Evolutionary conservation across 2,888 invertebrate species (phyloP).

Genomic region (Zhuqinia jingwanae): DNA sequence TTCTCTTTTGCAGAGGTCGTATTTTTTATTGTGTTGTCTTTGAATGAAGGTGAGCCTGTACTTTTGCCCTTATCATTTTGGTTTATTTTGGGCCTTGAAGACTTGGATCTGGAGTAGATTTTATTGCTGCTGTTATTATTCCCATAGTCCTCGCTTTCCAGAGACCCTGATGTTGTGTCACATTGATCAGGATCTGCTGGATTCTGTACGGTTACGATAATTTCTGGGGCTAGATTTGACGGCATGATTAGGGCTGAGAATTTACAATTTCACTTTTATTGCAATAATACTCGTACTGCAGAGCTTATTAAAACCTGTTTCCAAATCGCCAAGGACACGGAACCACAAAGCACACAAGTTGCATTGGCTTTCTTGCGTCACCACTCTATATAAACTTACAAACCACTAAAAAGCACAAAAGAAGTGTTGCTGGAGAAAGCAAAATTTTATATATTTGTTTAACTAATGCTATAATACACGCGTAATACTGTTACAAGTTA

Average conservation of each 20-base stretch:
- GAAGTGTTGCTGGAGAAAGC: too few species aligned
- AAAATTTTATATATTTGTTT: background rate
- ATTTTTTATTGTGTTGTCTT: background rate
- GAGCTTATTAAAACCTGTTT: background rate
- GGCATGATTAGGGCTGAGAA: slow-evolving; percentile 34
- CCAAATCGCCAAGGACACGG: background rate
- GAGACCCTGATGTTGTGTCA: slow-evolving; percentile 58
- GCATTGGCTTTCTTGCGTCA: background rate
- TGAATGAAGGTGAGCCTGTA: background rate
- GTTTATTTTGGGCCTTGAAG: slow-evolving; percentile 8
- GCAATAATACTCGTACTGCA: background rate
- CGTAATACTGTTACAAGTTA: too few species aligned
- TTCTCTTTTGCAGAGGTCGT: background rate
- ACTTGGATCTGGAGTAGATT: background rate
- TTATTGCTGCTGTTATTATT: slow-evolving; percentile 10
- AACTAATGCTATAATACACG: background rate
- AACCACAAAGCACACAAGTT: background rate
- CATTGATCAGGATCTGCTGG: slow-evolving; percentile 61
- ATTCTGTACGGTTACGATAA: slow-evolving; percentile 65
- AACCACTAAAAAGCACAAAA: too few species aligned
- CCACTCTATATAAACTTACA: too few species aligned
- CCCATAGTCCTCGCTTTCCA: slow-evolving; percentile 44
- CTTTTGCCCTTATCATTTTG: background rate
- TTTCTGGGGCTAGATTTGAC: slow-evolving; percentile 64
- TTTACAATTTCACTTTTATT: background rate